Evolutionary conservation across 2,888 invertebrate genomes (phyloP).

Genomic region (Lycaena phlaeas): DNA sequence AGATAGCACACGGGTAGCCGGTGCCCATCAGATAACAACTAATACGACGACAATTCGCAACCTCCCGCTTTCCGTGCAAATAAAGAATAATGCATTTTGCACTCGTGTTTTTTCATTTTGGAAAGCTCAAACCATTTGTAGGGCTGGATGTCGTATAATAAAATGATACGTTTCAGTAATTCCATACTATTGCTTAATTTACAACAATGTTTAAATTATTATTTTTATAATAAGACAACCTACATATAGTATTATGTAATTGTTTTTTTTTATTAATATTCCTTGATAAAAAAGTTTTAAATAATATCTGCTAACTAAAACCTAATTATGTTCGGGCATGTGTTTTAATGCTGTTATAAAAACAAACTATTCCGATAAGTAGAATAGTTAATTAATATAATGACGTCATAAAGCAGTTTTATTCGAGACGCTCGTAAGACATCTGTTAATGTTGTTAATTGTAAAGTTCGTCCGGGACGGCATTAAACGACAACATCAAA

Average conservation of each 20-base stretch:
- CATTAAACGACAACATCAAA: conserved; percentile 66
- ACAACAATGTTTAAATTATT: no score
- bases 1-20: conserved; percentile 26
- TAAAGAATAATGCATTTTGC: conserved; percentile 14
- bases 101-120: conserved; percentile 13
- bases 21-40: conserved; percentile 48
- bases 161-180: no score
- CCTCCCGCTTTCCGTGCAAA: conserved; percentile 32
- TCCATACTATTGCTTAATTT: background rate
- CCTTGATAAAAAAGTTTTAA: no score
- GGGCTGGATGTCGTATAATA: no score
- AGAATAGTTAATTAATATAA: conserved; percentile 1
- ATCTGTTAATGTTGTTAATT: conserved; percentile 46
- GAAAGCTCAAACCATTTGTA: no score
- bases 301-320: no score
- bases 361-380: background rate
- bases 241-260: no score
- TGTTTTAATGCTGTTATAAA: no score
- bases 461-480: conserved; percentile 31
- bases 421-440: conserved; percentile 33
- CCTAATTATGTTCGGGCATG: no score
- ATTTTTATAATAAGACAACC: no score
- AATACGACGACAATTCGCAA: conserved; percentile 60
- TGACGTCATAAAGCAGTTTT: conserved; percentile 2
- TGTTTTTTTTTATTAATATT: no score